phyloP scores from a whole-genome alignment of 1,140 invertebrate genomes.

The Pseudachorutes palmiensis region DNA sequence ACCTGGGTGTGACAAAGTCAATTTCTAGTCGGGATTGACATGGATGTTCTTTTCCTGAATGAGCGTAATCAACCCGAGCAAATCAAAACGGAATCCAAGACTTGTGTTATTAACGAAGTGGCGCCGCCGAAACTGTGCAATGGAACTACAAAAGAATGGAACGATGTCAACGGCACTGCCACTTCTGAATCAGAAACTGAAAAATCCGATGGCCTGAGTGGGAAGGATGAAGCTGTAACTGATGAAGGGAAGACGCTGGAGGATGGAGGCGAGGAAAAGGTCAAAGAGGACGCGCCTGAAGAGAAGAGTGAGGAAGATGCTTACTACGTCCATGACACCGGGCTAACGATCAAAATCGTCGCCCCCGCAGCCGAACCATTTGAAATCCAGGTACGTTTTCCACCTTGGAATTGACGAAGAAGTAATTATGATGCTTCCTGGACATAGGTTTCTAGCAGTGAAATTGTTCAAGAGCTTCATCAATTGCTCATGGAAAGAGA shows the following conservation, averaged over 20 bases:
- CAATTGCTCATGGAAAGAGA: slow-evolving; percentile 95
- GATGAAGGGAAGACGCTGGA: background rate
- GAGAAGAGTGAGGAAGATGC: slow-evolving; percentile 56
- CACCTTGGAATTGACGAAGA: background rate
- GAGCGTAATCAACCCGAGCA: too few relatives aligned
- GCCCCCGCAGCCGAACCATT: slow-evolving; percentile 80
- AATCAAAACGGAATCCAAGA: too few relatives aligned
- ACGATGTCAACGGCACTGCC: background rate
- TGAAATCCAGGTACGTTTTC: slow-evolving; percentile 68
- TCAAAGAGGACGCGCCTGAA: slow-evolving; percentile 44
- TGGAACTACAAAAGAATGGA: background rate
- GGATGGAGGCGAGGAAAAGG: slow-evolving; percentile 39
- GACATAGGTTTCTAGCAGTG: slow-evolving; percentile 84
- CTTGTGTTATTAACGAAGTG: background rate
- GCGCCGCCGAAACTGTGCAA: background rate
- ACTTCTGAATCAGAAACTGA: background rate
- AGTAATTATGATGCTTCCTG: background rate
- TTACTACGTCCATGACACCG: slow-evolving; percentile 78
- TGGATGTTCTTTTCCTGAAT: too few relatives aligned
- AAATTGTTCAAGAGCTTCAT: slow-evolving; percentile 97
- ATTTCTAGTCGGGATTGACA: too few relatives aligned
- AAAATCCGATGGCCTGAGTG: too few relatives aligned
- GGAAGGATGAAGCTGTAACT: too few relatives aligned
- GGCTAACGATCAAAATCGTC: slow-evolving; percentile 84
- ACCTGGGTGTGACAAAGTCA: too few relatives aligned